Base-by-base conservation (phyloP, 1,140 invertebrate species). In the Acarapis woodi region DNA sequence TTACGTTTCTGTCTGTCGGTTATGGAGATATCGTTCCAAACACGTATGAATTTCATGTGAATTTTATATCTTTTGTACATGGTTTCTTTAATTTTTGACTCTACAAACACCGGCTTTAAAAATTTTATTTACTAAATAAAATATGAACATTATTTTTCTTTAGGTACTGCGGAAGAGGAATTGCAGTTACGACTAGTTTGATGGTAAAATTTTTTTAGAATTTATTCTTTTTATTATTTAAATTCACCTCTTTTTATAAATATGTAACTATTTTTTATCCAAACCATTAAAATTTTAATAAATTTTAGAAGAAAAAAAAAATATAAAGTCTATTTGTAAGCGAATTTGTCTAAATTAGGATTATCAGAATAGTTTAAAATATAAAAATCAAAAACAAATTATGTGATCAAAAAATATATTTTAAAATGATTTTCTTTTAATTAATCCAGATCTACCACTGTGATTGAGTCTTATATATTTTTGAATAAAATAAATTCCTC, bases 21-120 rank as follows among this genome's bases (percentile, higher is more conserved):
- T 97, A 96, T 65, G 90, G 90, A 54, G 90, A 99, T 65, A 90
- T 99, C 59, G 88, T 97, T 53, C 90, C 90, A 53, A 94, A 96
- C 63, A 97, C 90, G 46, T 94, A 96, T 65, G n/a, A n/a, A n/a
- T n/a, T 19, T 39, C 10, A 20, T 23, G 8, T 14, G 8, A 19
- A 3, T 15, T 18, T 32, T 35, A 26, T 26, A 26, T 26, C 8
- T 26, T 8, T 26, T 26, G 25, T 26, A 26, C n/a, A 8, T 26
- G 16, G 4, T 12, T 8, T 14, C 19, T 37, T 16, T 35, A 16
- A 16, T 32, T 38, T 38, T 8, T 33, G 21, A 9, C 29, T 38
- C n/a, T 32, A 9, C 3, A 12, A 31, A 31, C 28, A 14, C 8
- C 34, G 5, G n/a, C 21, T 35, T 5, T 25, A 35, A 9, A 26